Percentiles rank a stretch among this genome's conserved stretches.
Conservation (phyloP, 2,888 invertebrate species). For the Leptothorax acervorum region DNA sequence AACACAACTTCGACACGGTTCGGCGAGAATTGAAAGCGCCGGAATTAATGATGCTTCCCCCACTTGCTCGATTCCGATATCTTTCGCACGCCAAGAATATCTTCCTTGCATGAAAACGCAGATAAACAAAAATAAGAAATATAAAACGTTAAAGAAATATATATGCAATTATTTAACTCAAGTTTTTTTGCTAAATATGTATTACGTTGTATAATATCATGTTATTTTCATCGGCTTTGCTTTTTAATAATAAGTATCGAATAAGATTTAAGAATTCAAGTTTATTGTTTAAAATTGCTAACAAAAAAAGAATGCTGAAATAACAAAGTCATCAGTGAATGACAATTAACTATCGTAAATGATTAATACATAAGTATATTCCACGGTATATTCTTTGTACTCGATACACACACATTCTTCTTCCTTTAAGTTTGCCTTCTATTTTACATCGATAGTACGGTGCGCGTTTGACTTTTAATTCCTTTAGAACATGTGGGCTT, state of each 20-base stretch:
- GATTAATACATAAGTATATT: neutral
- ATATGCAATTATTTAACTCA: neutral
- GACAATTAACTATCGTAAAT: neutral
- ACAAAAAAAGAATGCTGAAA: neutral
- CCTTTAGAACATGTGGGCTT: slow-evolving; percentile 12
- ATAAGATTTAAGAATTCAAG: slow-evolving; percentile 3
- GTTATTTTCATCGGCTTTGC: neutral
- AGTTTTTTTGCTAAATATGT: neutral
- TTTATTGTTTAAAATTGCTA: neutral
- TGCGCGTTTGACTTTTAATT: slow-evolving; percentile 5
- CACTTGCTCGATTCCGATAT: neutral
- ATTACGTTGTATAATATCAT: neutral
- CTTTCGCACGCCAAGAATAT: neutral
- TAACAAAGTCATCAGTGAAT: neutral
- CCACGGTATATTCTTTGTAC: neutral
- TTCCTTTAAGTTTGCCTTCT: neutral
- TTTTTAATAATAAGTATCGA: neutral
- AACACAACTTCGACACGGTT: slow-evolving; percentile 9
- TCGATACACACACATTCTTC: neutral
- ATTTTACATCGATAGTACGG: neutral
- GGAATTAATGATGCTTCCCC: slow-evolving; percentile 54
- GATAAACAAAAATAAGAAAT: neutral
- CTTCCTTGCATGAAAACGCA: neutral
- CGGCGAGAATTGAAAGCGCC: slow-evolving; percentile 35
- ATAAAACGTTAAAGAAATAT: neutral